A percentile compares a stretch with the other conserved stretches of the same genome.
Evolutionary conservation across 2,113 vertebrate genomes (phyloP).

Genomic region (Rhinolophus ferrumequinum): DNA sequence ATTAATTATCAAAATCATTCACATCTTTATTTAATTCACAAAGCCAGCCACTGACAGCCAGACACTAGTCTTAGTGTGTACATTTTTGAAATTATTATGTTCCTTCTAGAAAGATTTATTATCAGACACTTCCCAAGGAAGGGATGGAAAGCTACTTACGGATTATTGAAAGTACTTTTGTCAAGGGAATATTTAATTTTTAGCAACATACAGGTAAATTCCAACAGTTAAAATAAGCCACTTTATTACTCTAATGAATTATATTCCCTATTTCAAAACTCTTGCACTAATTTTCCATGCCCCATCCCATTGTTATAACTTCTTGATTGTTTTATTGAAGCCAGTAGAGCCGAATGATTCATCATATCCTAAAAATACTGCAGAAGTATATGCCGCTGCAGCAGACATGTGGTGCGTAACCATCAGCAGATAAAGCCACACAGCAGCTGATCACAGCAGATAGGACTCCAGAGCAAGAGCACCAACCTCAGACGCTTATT

Average conservation of each 20-base stretch:
- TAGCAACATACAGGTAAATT: conserved; percentile 15
- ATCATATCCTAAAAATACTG: not conserved
- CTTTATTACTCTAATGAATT: not conserved
- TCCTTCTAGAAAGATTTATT: not conserved
- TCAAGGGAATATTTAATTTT: conserved; percentile 23
- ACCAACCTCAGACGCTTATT: not conserved
- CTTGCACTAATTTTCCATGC: not conserved
- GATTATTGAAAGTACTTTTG: conserved; percentile 5
- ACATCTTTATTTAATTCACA: conserved; percentile 9
- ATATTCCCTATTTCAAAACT: not conserved
- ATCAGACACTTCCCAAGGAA: not conserved
- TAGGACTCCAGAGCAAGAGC: not conserved
- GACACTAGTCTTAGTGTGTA: not conserved
- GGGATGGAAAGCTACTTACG: not conserved
- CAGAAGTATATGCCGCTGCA: not conserved
- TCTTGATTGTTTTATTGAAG: not conserved
- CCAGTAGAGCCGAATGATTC: not conserved
- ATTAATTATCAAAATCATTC: not conserved
- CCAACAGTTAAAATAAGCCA: not conserved
- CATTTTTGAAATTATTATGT: not conserved
- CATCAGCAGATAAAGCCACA: not conserved
- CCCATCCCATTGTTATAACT: not conserved
- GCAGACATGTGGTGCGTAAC: conserved; percentile 35
- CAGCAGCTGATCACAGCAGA: not conserved
- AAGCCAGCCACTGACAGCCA: not conserved